These are phyloP conservation scores for Hoplodrina blanda DNA, from an alignment of 2,888 invertebrate genomes.

Conservation along the genomic window DNA sequence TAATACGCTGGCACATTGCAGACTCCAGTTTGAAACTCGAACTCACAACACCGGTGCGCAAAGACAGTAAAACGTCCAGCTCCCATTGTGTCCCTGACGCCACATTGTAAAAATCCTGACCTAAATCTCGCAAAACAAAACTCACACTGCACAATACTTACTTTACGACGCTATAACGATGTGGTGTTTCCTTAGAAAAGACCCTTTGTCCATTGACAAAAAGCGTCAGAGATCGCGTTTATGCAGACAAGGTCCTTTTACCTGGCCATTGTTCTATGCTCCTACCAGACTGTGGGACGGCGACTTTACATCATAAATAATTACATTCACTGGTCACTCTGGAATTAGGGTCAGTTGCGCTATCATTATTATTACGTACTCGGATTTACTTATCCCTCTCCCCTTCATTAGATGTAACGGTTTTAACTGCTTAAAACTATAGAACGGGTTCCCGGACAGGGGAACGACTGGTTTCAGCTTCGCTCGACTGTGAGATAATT, in stretches of 20 bases:
- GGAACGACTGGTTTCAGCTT: constrained; percentile 85
- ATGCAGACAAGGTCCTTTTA: constrained; percentile 87
- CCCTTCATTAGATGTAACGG: constrained; percentile 91
- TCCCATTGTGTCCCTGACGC: constrained; percentile 84
- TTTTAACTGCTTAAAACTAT: constrained; percentile 90
- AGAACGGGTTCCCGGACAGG: constrained; percentile 87
- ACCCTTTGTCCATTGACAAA: constrained; percentile 89
- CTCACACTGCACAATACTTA: constrained; percentile 86
- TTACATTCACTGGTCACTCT: constrained; percentile 88
- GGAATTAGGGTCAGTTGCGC: constrained; percentile 86
- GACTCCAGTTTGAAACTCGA: constrained; percentile 61
- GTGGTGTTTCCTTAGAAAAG: constrained; percentile 90
- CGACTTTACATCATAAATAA: constrained; percentile 87
- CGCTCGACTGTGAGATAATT: constrained; percentile 86
- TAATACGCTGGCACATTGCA: constrained; percentile 48
- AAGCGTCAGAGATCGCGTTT: constrained; percentile 87
- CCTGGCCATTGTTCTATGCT: constrained; percentile 87
- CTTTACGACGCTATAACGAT: constrained; percentile 90
- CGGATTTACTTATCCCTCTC: constrained; percentile 87
- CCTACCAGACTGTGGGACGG: constrained; percentile 87
- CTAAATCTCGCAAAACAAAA: constrained; percentile 89
- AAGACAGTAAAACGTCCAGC: constrained; percentile 79
- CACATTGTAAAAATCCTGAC: constrained; percentile 89
- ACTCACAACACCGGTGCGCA: constrained; percentile 63
- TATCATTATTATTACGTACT: constrained; percentile 85